Percentiles rank a stretch among this genome's conserved stretches.
Conservation (phyloP, 2,888 invertebrate genomes). For the Mesorhabditis belari region DNA sequence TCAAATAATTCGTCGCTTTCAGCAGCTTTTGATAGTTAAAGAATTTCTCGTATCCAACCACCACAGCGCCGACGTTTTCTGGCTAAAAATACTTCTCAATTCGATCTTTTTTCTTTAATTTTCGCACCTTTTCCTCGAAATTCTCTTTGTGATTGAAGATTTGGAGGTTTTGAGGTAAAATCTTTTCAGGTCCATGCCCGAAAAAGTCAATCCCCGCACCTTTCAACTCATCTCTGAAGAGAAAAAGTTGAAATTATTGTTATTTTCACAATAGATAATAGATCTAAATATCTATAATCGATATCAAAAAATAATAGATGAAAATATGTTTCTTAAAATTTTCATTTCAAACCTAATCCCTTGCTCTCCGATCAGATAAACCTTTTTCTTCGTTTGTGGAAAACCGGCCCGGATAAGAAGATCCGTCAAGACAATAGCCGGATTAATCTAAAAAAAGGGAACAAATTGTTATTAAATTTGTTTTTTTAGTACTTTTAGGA, state of each 20-base stretch:
- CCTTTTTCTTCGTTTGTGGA: neutral
- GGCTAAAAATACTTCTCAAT: constrained; percentile 1
- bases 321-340: constrained; percentile 55
- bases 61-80: constrained; percentile 72
- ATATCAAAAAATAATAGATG: too few species aligned
- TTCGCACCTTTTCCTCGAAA: neutral
- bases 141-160: neutral
- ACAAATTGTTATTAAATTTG: too few species aligned
- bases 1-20: constrained; percentile 80
- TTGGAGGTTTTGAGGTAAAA: neutral
- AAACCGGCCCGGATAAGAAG: constrained; percentile 23
- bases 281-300: too few species aligned
- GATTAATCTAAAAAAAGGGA: constrained; percentile 37
- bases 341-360: constrained; percentile 2
- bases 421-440: constrained; percentile 50
- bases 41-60: constrained; percentile 88
- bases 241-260: constrained; percentile 74
- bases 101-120: too few species aligned
- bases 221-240: constrained; percentile 75
- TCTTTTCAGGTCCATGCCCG: constrained; percentile 52
- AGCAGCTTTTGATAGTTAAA: constrained; percentile 83
- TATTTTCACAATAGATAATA: too few species aligned
- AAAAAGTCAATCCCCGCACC: constrained; percentile 65
- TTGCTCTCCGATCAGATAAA: neutral
- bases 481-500: too few species aligned